Evolutionary conservation across 2,113 vertebrate species (phyloP).

Genomic region (Cryptotis parvus): DNA sequence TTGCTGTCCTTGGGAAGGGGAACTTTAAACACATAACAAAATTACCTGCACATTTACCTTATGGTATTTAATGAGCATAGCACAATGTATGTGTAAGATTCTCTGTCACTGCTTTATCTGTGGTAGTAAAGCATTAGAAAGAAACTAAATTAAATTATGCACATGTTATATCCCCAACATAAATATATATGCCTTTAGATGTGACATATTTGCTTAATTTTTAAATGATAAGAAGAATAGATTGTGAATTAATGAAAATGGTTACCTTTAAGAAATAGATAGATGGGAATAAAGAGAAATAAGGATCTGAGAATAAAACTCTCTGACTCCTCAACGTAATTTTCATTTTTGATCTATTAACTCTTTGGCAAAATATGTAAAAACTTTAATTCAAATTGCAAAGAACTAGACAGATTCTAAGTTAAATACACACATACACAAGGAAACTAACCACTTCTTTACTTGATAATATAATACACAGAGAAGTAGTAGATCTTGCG

Average conservation of each 20-base stretch:
- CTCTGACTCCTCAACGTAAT: background rate
- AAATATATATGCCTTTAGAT: background rate
- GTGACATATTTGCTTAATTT: constrained; percentile 21
- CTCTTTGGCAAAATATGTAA: background rate
- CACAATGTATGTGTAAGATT: background rate
- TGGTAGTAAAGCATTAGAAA: constrained; percentile 1
- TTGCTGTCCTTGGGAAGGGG: background rate
- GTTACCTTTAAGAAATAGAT: background rate
- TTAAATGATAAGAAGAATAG: constrained; percentile 18
- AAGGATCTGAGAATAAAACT: background rate
- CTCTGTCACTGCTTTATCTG: background rate
- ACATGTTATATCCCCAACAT: background rate
- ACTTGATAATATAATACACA: background rate
- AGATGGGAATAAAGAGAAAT: background rate
- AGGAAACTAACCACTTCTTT: constrained; percentile 2
- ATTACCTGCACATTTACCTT: background rate
- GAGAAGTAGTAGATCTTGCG: background rate
- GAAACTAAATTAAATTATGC: background rate
- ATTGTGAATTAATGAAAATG: background rate
- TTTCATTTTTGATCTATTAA: constrained; percentile 38
- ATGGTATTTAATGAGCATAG: background rate
- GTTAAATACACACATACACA: constrained; percentile 10
- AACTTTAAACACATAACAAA: background rate
- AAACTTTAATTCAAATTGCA: constrained; percentile 45
- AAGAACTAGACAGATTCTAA: background rate